Conservation (phyloP, 2,797 vertebrate genomes). For the Amphiprion clarkii region DNA sequence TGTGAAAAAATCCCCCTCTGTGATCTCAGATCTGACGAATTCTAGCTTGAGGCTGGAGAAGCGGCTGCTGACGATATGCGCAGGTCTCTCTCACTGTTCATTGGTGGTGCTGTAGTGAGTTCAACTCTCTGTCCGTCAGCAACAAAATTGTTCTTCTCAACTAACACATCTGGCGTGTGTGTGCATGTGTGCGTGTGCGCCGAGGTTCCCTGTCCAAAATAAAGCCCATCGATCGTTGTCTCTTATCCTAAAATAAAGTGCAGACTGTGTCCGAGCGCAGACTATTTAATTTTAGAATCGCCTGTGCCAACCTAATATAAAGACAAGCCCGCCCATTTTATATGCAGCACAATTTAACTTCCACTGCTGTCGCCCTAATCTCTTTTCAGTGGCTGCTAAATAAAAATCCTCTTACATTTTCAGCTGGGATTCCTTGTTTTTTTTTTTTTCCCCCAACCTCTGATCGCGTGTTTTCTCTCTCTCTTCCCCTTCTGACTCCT, state of each 20-base stretch:
- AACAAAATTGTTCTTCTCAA: slow-evolving; percentile 66
- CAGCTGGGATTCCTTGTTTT: slow-evolving; percentile 64
- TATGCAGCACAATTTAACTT: slow-evolving; percentile 96
- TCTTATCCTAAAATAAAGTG: slow-evolving; percentile 85
- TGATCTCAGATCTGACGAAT: slow-evolving; percentile 87
- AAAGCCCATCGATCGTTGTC: slow-evolving; percentile 85
- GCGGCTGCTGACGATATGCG: slow-evolving; percentile 87
- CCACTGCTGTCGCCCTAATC: slow-evolving; percentile 91
- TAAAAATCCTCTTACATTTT: slow-evolving; percentile 91
- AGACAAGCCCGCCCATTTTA: slow-evolving; percentile 94
- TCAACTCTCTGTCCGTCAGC: slow-evolving; percentile 86
- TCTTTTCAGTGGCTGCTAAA: slow-evolving; percentile 86
- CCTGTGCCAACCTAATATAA: slow-evolving; percentile 90
- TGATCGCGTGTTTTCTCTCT: slow-evolving; percentile 49
- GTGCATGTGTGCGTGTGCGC: slow-evolving; percentile 42
- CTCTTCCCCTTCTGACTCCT: slow-evolving; percentile 55
- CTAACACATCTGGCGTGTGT: slow-evolving; percentile 73
- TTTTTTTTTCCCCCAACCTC: slow-evolving; percentile 26
- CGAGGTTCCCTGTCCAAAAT: slow-evolving; percentile 79
- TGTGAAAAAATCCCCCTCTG: slow-evolving; percentile 77
- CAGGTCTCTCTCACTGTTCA: slow-evolving; percentile 88
- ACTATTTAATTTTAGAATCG: slow-evolving; percentile 92
- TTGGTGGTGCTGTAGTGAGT: slow-evolving; percentile 88
- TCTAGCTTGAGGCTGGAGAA: slow-evolving; percentile 84
- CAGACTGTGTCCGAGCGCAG: slow-evolving; percentile 90